Evolutionary conservation across 2,797 vertebrate species (phyloP), one percentile per base, ranked within the genome.

Genomic region (Rhynchotus rufescens): DNA sequence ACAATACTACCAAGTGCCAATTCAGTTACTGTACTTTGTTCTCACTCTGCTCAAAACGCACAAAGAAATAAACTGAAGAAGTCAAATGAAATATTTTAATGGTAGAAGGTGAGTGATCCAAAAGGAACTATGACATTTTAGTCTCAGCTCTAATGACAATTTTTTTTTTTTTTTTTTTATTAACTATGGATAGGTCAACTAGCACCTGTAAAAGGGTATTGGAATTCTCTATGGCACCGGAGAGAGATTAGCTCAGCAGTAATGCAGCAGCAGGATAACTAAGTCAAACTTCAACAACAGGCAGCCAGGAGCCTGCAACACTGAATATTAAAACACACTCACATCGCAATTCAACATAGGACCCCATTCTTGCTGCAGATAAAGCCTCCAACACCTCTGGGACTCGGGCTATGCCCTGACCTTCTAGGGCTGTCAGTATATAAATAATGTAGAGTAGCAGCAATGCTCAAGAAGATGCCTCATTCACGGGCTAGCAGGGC

Each of bases 11-110:
- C 3, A 2, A 2, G 3, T 2, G 45, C 60, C 71, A 83, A 67
- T 91, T 94, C 77, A 85, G 80, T 91, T 91, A 73, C 72, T 16
- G 95, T 52, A 96, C 84, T 93, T 95, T 92, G 91, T 51, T 93
- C 93, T 80, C 5, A 0, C 13, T 57, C 47, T 54, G 36, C 17
- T 7, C 14, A 90, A 74, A 91, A 32, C 28, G 17, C 67, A 1
- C 2, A 78, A 81, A 85, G 22, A 7, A 28, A 59, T 10, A 32
- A 59, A 59, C 56, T 32, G n/a, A 59, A 32, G 56, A n/a, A 26
- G 30, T 59, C 56, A 64, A 5, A 69, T 4, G 5, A 47, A 47
- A 22, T 47, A 22, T 47, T 47, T 22, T 47, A 6, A 69, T 4
- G 5, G 51, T 13, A 86, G n/a, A n/a, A 75, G 6, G 25, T 25